These are phyloP conservation scores for Triplophysa rosa DNA, from an alignment of 2,113 vertebrate species.

Conservation along the genomic window DNA sequence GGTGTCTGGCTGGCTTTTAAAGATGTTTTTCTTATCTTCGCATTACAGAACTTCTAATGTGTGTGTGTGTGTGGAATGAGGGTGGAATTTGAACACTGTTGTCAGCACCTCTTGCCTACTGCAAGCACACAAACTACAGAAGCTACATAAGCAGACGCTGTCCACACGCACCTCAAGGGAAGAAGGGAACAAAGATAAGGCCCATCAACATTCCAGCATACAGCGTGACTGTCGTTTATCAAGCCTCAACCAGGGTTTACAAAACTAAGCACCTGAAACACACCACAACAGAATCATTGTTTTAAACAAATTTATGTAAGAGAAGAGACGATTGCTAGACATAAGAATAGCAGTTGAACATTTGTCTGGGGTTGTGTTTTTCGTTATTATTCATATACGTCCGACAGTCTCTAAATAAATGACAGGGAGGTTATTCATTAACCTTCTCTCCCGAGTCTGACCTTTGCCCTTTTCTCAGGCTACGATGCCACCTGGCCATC, in stretches of 20 bases:
- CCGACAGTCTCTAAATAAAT: constrained; percentile 20
- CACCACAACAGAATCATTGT: not conserved
- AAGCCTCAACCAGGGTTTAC: constrained; percentile 18
- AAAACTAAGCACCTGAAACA: constrained; percentile 30
- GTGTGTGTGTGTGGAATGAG: constrained; percentile 8
- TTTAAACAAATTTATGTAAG: not conserved
- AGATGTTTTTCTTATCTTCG: not conserved
- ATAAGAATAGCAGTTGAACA: not conserved
- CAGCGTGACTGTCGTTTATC: constrained; percentile 37
- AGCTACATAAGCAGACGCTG: constrained; percentile 28
- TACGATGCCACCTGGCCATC: constrained; percentile 1
- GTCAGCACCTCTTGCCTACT: constrained; percentile 14
- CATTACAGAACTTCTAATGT: constrained; percentile 2
- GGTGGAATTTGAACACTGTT: constrained; percentile 38
- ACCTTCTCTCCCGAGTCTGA: constrained; percentile 11
- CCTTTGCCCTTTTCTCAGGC: constrained; percentile 38
- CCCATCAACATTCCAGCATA: constrained; percentile 57
- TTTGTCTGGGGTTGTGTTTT: not conserved
- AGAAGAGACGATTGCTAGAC: not conserved
- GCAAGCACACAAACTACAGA: not conserved
- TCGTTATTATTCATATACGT: not conserved
- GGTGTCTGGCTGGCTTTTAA: not conserved
- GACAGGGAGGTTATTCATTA: constrained; percentile 42
- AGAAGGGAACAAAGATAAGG: constrained; percentile 54
- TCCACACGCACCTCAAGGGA: constrained; percentile 39